A percentile compares a stretch with the other conserved stretches of the same genome.
Conservation (phyloP, 1,140 invertebrate genomes). For the Megalonaias nervosa region DNA sequence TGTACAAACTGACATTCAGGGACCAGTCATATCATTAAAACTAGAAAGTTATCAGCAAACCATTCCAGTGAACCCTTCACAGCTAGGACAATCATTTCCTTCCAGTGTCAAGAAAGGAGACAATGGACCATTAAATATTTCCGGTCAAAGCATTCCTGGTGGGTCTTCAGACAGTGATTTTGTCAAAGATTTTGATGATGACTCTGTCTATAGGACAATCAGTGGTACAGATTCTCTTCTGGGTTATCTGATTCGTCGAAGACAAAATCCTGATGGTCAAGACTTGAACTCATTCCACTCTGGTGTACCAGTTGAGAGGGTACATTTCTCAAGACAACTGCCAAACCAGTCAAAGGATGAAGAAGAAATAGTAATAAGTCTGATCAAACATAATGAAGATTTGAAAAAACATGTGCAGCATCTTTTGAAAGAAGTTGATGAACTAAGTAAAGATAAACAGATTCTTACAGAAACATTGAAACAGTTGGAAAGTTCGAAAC, state of each 20-base stretch:
- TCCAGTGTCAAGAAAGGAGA: constrained; percentile 7
- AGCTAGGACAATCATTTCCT: background rate
- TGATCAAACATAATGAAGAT: constrained; percentile 41
- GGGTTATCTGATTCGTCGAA: constrained; percentile 28
- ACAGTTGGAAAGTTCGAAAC: background rate
- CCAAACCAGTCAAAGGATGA: constrained; percentile 33
- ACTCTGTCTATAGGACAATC: constrained; percentile 40
- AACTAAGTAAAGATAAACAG: constrained; percentile 32
- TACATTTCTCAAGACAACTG: background rate
- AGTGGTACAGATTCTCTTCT: constrained; percentile 50
- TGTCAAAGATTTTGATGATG: constrained; percentile 9
- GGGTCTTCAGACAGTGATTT: too few relatives aligned
- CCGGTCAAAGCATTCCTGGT: background rate
- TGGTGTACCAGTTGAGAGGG: constrained; percentile 18
- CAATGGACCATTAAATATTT: constrained; percentile 4
- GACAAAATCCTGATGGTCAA: constrained; percentile 15
- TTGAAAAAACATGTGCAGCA: constrained; percentile 41
- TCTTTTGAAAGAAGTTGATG: constrained; percentile 44
- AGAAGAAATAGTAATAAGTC: constrained; percentile 44
- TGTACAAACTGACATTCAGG: constrained; percentile 22
- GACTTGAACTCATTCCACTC: constrained; percentile 13
- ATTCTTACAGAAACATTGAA: constrained; percentile 14
- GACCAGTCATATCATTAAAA: constrained; percentile 22
- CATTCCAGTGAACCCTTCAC: constrained; percentile 1
- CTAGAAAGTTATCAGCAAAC: constrained; percentile 4